Evolutionary conservation across 2,888 invertebrate species (phyloP), one percentile per base, ranked within the genome.

Genomic region (Watsonalla cultraria): DNA sequence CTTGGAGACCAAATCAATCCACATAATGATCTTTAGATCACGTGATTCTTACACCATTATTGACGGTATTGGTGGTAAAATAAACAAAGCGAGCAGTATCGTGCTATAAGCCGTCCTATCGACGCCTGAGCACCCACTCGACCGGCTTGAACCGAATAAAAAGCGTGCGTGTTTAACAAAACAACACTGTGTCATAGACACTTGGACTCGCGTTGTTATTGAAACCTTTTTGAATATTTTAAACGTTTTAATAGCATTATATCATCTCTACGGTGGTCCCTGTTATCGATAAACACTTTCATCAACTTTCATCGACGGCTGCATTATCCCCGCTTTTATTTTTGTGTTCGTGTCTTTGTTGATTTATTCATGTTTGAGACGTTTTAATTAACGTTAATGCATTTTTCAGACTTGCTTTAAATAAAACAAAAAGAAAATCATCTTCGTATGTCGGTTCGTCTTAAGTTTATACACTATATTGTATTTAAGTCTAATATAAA

Each of bases 151-250:
- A 54, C 14, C 15, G 48, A 39, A 72, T 78, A 76, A 76, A 80
- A 78, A 78, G 71, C 70, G 68, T 65, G 64, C 60, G 60, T 80
- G 77, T 82, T 78, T 78, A 75, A 76, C 72, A 64, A 78, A 79
- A 81, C 71, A 80, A 85, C 78, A 82, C 58, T 68, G 68, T 64
- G 76, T 71, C 67, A 79, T 75, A 72, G 74, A 79, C 68, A 78
- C 70, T 55, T 42, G 42, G 42, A 42, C 11, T 11, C 42, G 42
- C 42, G 42, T 63, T 59, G 51, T 49, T 37, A 49, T 49, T 15
- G 49, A 49, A 49, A 37, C 49, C 64, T 68, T 61, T 60, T 57
- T 65, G 58, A 61, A 68, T 69, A 65, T 71, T 65, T 66, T 62
- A 65, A 64, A 59, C 51, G 57, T 64, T 65, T 67, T 61, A 60